Base-by-base conservation (phyloP, 2,888 invertebrate genomes). In the Pandemis heparana region DNA sequence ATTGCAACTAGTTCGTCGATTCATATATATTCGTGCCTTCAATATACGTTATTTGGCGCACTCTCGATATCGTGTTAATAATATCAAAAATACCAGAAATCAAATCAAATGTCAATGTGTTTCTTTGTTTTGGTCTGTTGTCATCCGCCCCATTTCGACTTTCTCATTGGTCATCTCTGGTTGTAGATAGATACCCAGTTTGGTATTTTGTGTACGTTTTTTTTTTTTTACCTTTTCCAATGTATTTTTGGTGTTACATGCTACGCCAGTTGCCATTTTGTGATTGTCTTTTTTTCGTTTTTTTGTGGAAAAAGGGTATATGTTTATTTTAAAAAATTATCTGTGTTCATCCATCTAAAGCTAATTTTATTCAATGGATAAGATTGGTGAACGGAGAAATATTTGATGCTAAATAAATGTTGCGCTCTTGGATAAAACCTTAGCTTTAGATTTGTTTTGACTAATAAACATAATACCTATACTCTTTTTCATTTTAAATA, bases 261-360 rank as follows among this genome's bases (percentile, higher is more conserved):
- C 59, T 61, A 63, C 64, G 74, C 70, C 70, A 70, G 74, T 61
- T 63, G 56, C 51, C 74, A 74, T 74, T 65, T 53, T 65, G 70
- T 61, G 51, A 74, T 66, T 70, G 64, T 65, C 48, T 61, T 39
- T 66, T 39, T 68, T 14, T 69, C 5, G 59, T 6, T 59, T 46
- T 51, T 48, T n/a, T 18, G 38, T 68, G 59, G 46, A 68, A 73
- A 14, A 73, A 69, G 68, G 73, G 65, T 51, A 48, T 12, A 38
- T 18, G 53, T 53, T 9, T 48, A 7, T 18, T 53, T 32, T 0
- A 32, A 32, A 32, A 32, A 32, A 4, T n/a, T n/a, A n/a, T 32
- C 23, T 32, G 4, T 32, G 23, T 32, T 2, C 23, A 32, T 32
- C 23, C 23, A 32, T 32, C 23, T 32, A 32, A 32, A 32, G 23